A percentile compares a stretch with the other conserved stretches of the same genome.
These are phyloP conservation scores for Argyresthia goedartella DNA, from an alignment of 2,888 invertebrate species.

Conservation along the genomic window DNA sequence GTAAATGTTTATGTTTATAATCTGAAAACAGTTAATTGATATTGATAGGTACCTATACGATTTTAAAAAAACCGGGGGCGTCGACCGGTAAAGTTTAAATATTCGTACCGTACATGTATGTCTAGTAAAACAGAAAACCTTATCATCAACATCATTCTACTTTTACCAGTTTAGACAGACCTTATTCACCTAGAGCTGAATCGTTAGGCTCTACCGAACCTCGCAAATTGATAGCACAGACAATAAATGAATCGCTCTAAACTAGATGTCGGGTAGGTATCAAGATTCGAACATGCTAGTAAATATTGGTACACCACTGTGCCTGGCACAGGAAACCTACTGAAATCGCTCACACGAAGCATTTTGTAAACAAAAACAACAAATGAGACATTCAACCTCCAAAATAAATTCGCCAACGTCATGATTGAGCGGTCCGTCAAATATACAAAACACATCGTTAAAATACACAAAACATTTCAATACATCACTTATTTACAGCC, in stretches of 20 bases:
- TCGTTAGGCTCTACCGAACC: background rate
- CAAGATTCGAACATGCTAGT: background rate
- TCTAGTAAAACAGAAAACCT: no score
- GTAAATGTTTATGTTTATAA: no score
- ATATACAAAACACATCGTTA: background rate
- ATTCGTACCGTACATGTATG: no score
- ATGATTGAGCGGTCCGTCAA: background rate
- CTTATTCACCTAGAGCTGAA: background rate
- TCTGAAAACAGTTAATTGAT: no score
- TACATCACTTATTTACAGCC: background rate
- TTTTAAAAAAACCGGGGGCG: no score
- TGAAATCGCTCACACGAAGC: constrained; percentile 19
- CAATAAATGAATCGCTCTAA: background rate
- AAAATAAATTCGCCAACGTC: constrained; percentile 13
- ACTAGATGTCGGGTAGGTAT: background rate
- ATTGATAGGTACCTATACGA: no score
- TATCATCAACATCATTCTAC: no score
- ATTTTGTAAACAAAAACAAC: constrained; percentile 47
- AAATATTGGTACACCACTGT: constrained; percentile 19
- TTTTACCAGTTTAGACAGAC: background rate
- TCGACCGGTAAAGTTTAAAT: no score
- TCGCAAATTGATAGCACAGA: background rate
- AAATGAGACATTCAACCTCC: constrained; percentile 36
- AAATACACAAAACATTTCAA: background rate
- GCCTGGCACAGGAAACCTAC: constrained; percentile 29